Conservation (phyloP, 2,797 vertebrate genomes). For the Sciurus vulgaris region DNA sequence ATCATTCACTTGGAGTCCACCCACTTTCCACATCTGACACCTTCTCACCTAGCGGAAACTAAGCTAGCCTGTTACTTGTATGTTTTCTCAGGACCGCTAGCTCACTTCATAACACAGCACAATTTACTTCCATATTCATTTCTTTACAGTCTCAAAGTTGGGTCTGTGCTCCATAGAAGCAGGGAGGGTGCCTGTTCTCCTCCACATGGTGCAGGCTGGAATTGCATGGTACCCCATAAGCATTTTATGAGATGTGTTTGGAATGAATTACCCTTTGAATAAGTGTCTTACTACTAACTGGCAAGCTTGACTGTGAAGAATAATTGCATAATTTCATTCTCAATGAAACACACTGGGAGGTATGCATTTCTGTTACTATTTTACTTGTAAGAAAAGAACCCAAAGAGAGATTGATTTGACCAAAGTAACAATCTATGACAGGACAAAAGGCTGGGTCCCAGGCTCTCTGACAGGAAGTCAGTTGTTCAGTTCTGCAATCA, state of each 20-base stretch:
- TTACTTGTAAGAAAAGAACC: background rate
- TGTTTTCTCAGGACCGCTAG: background rate
- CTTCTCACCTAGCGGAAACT: background rate
- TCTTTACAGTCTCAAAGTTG: background rate
- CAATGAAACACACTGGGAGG: background rate
- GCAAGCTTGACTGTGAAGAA: background rate
- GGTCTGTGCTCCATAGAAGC: background rate
- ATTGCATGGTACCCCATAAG: background rate
- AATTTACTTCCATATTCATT: background rate
- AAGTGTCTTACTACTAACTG: background rate
- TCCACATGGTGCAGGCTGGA: background rate
- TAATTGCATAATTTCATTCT: constrained; percentile 33
- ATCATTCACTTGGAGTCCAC: background rate
- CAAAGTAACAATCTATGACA: background rate
- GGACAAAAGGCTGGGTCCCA: background rate
- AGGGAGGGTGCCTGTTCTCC: background rate
- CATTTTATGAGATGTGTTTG: background rate
- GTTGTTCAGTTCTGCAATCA: background rate
- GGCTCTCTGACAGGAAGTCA: constrained; percentile 7
- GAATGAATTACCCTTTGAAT: background rate
- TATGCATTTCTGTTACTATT: background rate
- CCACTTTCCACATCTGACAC: background rate
- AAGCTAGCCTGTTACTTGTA: background rate
- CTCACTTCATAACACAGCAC: background rate
- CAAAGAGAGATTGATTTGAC: background rate